Percentiles rank a stretch among this genome's conserved stretches.
These are phyloP conservation scores for Mesochorus sp. DNA, from an alignment of 2,888 invertebrate genomes.

Conservation along the genomic window DNA sequence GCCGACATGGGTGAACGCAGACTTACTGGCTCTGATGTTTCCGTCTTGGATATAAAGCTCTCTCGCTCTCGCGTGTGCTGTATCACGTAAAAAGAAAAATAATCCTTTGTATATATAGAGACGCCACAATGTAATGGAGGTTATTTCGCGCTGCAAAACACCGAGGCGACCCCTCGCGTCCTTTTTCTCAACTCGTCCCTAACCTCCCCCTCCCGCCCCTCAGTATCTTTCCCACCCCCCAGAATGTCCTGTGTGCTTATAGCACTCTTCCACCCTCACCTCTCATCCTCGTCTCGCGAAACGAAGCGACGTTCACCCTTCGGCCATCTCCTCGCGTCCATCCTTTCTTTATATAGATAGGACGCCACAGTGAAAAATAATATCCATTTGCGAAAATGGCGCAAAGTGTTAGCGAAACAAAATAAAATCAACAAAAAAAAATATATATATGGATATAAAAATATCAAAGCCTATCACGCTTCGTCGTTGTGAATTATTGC, in stretches of 20 bases:
- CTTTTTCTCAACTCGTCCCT: constrained; percentile 61
- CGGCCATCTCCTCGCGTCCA: constrained; percentile 32
- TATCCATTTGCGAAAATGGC: constrained; percentile 69
- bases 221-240: constrained; percentile 26
- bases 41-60: constrained; percentile 45
- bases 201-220: constrained; percentile 51
- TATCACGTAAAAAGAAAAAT: constrained; percentile 76
- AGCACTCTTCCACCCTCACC: constrained; percentile 57
- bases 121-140: constrained; percentile 79
- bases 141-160: constrained; percentile 80
- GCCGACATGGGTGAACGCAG: constrained; percentile 41
- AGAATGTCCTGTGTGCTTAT: constrained; percentile 53
- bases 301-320: constrained; percentile 35
- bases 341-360: constrained; percentile 69
- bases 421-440: not conserved
- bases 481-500: not conserved
- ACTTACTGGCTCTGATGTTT: constrained; percentile 59
- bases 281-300: constrained; percentile 6
- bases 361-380: constrained; percentile 75
- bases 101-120: constrained; percentile 74
- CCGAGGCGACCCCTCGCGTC: constrained; percentile 69
- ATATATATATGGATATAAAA: too few relatives aligned
- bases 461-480: not conserved
- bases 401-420: constrained; percentile 29
- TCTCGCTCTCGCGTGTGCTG: constrained; percentile 56